phyloP scores from a whole-genome alignment of 2,888 invertebrate species.

The Megamerina dolium region DNA sequence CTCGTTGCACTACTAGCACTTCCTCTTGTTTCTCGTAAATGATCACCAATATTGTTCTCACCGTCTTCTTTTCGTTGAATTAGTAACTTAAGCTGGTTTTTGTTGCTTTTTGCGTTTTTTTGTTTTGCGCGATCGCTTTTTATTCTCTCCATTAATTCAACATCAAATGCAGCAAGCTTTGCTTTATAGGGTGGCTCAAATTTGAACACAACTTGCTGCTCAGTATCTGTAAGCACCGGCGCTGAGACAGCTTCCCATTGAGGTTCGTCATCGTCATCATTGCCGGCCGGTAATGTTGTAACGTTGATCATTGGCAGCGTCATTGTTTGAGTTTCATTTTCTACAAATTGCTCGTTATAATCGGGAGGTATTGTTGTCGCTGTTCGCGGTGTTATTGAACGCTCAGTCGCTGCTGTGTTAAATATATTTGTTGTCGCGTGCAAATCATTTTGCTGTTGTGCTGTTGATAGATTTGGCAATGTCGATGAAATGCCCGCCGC shows the following conservation, averaged over 20 bases:
- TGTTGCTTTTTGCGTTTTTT: too few relatives aligned
- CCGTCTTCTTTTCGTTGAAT: too few relatives aligned
- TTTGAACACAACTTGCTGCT: constrained; percentile 1
- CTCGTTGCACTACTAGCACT: too few relatives aligned
- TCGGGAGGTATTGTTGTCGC: too few relatives aligned
- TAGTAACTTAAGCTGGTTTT: too few relatives aligned
- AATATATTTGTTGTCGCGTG: too few relatives aligned
- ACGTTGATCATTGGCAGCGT: constrained; percentile 8
- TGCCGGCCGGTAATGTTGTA: not conserved
- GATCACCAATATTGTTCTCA: too few relatives aligned
- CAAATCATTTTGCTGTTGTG: constrained; percentile 1
- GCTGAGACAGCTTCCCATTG: constrained; percentile 15
- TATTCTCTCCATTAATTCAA: constrained; percentile 17
- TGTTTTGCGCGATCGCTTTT: constrained; percentile 11
- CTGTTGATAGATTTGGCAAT: constrained; percentile 8
- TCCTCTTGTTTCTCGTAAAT: too few relatives aligned
- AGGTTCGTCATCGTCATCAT: constrained; percentile 1
- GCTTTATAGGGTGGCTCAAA: constrained; percentile 31
- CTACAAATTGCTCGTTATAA: too few relatives aligned
- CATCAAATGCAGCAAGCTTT: constrained; percentile 29
- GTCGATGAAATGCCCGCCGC: constrained; percentile 6
- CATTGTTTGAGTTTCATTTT: constrained; percentile 5
- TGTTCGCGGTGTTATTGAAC: not conserved
- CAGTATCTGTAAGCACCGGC: constrained; percentile 7
- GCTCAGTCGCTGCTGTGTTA: constrained; percentile 9